phyloP scores from a whole-genome alignment of 1,140 invertebrate genomes.

The Drosophila sechellia region DNA sequence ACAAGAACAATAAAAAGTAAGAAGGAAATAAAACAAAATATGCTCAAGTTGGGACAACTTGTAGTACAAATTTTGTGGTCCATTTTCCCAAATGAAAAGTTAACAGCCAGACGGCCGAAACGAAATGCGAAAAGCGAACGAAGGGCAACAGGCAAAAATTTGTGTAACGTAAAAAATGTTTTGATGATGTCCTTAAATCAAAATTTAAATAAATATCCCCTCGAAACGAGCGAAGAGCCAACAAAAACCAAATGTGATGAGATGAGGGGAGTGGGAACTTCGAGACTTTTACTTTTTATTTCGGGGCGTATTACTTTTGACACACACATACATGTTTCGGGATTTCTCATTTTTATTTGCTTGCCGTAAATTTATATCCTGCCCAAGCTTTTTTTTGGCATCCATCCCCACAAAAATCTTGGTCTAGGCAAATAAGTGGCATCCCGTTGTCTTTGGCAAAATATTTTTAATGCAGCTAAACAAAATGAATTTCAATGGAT shows the following conservation, averaged over 20 bases:
- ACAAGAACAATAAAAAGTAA: conserved; percentile 69
- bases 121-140: background rate
- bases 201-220: conserved; percentile 80
- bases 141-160: conserved; percentile 59
- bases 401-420: conserved; percentile 30
- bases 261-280: background rate
- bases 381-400: conserved; percentile 68
- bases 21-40: conserved; percentile 33
- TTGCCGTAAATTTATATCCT: conserved; percentile 63
- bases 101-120: conserved; percentile 34
- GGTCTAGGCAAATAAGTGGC: conserved; percentile 38
- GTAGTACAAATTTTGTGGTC: conserved; percentile 79
- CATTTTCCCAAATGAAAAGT: conserved; percentile 80
- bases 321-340: conserved; percentile 17
- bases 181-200: conserved; percentile 83
- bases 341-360: conserved; percentile 60
- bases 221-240: conserved; percentile 45
- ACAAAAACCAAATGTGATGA: conserved; percentile 5
- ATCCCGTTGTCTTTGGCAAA: conserved; percentile 66
- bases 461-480: conserved; percentile 56
- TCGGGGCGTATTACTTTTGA: conserved; percentile 45
- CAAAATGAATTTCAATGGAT: conserved; percentile 65
- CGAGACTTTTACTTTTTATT: conserved; percentile 52
- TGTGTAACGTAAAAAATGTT: conserved; percentile 79
- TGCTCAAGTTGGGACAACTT: conserved; percentile 63